Percentiles rank a stretch among this genome's conserved stretches.
Conservation (phyloP, 2,113 vertebrate genomes). For the Charadrius vociferus region DNA sequence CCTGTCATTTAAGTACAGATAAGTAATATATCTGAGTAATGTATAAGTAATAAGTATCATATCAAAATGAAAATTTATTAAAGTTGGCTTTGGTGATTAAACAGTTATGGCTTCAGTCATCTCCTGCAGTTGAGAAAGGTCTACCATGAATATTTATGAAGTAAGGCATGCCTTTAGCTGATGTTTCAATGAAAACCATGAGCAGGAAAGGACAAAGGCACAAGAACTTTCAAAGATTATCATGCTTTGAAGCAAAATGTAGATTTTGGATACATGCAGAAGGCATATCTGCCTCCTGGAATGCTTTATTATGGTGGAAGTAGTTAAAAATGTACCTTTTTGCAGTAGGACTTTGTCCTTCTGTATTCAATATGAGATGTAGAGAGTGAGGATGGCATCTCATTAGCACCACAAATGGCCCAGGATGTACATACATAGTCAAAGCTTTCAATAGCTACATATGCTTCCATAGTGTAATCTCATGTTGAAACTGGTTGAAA, state of each 20-base stretch:
- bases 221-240: not conserved
- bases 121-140: not conserved
- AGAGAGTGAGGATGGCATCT: not conserved
- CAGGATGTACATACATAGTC: rapidly evolving
- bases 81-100: not conserved
- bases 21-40: not conserved
- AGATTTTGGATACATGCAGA: not conserved
- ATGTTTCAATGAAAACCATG: not conserved
- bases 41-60: not conserved
- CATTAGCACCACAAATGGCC: not conserved
- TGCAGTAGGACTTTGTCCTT: not conserved
- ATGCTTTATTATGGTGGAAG: not conserved
- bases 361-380: not conserved
- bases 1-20: not conserved
- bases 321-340: not conserved
- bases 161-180: not conserved
- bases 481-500: not conserved
- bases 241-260: not conserved
- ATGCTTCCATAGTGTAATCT: not conserved
- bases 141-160: not conserved
- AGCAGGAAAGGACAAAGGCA: not conserved
- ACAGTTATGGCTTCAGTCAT: not conserved
- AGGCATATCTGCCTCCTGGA: not conserved
- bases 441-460: not conserved
- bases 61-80: not conserved